Evolutionary conservation across 2,797 vertebrate species (phyloP).

Genomic region (Amazona ochrocephala): DNA sequence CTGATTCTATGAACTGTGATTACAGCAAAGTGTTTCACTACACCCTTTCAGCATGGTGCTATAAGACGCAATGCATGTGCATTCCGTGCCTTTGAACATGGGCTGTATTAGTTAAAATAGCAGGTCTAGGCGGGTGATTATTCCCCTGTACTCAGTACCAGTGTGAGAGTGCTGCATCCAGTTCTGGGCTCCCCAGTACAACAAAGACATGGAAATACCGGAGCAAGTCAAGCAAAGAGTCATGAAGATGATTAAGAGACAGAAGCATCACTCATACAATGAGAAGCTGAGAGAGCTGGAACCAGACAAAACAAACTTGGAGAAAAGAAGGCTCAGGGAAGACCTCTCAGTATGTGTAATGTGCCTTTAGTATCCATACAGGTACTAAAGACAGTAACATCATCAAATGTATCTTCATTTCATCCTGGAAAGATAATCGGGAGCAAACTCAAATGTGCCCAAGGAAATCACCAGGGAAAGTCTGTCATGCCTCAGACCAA

Average conservation of each 20-base stretch:
- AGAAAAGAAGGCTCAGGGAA: background rate
- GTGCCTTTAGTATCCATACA: background rate
- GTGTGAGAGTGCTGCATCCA: background rate
- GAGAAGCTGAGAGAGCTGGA: background rate
- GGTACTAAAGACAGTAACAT: background rate
- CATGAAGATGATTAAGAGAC: background rate
- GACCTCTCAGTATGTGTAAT: background rate
- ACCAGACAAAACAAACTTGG: background rate
- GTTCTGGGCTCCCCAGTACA: background rate
- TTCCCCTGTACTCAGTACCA: background rate
- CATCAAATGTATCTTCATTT: background rate
- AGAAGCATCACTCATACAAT: background rate
- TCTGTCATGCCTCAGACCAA: background rate
- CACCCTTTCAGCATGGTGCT: background rate
- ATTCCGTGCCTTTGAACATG: background rate
- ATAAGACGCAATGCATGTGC: background rate
- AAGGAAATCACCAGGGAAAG: background rate
- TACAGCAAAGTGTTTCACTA: background rate
- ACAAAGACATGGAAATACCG: background rate
- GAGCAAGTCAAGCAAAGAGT: background rate
- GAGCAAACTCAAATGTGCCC: background rate
- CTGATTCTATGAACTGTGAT: background rate
- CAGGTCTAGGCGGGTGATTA: background rate
- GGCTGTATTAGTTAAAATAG: background rate
- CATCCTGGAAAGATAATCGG: background rate